Base-by-base conservation (phyloP, 2,888 invertebrate species). In the Dynastes hyllus region DNA sequence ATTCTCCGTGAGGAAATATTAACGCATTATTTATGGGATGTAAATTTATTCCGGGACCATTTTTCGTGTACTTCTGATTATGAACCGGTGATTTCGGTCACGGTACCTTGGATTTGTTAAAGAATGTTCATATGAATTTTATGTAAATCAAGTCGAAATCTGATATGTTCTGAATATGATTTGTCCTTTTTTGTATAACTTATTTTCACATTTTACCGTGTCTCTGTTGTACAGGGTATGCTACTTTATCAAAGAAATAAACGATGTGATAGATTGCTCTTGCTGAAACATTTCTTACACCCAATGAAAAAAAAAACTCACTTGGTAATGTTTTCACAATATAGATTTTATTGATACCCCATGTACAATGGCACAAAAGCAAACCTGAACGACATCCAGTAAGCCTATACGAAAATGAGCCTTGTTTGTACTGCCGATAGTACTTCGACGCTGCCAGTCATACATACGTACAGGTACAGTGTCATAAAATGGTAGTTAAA, bases 41-140 rank as follows among this genome's bases (percentile, higher is more conserved):
- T 40, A 75, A 75, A 75, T 75, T 75, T 75, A 75, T 75, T 75
- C 61, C 61, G 40, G 45, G 61, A 61, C 73, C 40, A 61, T 75
- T 75, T 75, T 75, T 75, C 45, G 45, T 27, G 29, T 45, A 63
- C 73, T 13, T 61, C 40, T 75, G 73, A 75, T 75, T 75, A 61
- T 45, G 61, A 61, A 27, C 45, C 73, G 73, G 16, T 45, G 73
- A 75, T 75, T 75, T 75, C 61, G 61, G n/a, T 63, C 61, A 75
- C 50, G 45, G 13, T 61, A 45, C 45, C 50, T 40, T 40, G 27
- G 61, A 27, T 37, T 71, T 55, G 55, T 58, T n/a, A 58, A 55
- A 16, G 66, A 40, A 37, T 16, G 40, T 22, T 45, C 66, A 2
- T 11, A 67, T 50, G 22, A 50, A 67, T 67, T 67, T 67, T 67